phyloP scores from a whole-genome alignment of 2,888 invertebrate species.

The Spodoptera exigua region DNA sequence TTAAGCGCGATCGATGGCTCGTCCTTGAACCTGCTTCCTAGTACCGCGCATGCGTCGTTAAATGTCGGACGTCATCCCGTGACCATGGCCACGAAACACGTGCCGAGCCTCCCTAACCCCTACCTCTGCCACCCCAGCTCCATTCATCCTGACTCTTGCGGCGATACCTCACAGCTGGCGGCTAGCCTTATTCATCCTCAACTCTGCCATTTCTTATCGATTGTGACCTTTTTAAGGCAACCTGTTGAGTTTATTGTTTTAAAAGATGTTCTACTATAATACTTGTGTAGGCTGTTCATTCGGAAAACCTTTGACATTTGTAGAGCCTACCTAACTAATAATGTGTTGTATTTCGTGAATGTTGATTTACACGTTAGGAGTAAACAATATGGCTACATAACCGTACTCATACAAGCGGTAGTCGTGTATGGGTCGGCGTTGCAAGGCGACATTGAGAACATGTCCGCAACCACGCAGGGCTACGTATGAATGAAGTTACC shows the following conservation, averaged over 20 bases:
- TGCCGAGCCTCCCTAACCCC: slow-evolving; percentile 64
- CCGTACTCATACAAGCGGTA: slow-evolving; percentile 42
- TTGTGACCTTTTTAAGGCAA: slow-evolving; percentile 77
- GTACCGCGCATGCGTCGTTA: slow-evolving; percentile 76
- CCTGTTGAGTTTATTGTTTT: slow-evolving; percentile 70
- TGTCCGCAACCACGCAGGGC: slow-evolving; percentile 80
- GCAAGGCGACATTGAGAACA: slow-evolving; percentile 76
- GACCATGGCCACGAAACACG: slow-evolving; percentile 84
- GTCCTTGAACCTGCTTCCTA: slow-evolving; percentile 82
- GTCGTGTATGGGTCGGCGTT: slow-evolving; percentile 57
- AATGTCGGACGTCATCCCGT: slow-evolving; percentile 82
- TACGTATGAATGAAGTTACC: slow-evolving; percentile 83
- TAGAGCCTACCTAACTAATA: slow-evolving; percentile 28
- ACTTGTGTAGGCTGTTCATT: slow-evolving; percentile 41
- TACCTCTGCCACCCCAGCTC: slow-evolving; percentile 52
- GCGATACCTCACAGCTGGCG: slow-evolving; percentile 64
- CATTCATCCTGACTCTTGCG: slow-evolving; percentile 75
- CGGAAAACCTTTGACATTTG: slow-evolving; percentile 63
- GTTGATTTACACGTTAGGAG: slow-evolving; percentile 20
- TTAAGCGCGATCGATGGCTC: slow-evolving; percentile 79
- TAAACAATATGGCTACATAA: slow-evolving; percentile 24
- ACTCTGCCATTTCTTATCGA: slow-evolving; percentile 82
- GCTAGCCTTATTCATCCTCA: slow-evolving; percentile 67
- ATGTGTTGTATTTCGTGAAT: slow-evolving; percentile 20
- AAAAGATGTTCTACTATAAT: slow-evolving; percentile 54